Conservation (phyloP, 1,140 invertebrate species). For the Drosophila saltans region DNA sequence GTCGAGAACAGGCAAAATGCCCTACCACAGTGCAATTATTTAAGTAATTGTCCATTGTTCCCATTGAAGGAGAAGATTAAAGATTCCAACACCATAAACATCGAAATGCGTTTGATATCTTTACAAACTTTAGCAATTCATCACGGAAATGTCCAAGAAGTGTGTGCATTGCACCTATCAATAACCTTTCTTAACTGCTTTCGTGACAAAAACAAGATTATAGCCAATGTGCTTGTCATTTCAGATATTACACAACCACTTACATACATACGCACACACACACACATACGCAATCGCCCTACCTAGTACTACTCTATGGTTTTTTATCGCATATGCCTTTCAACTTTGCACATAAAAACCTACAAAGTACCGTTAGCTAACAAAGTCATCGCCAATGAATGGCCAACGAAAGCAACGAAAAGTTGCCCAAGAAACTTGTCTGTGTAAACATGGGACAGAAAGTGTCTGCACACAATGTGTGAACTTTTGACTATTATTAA, state of each 20-base stretch:
- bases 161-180: constrained; percentile 19
- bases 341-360: constrained; percentile 54
- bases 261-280: too few species aligned
- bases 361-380: constrained; percentile 62
- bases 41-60: background rate
- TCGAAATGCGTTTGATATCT: background rate
- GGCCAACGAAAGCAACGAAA: constrained; percentile 35
- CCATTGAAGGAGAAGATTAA: constrained; percentile 5
- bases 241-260: too few species aligned
- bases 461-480: constrained; percentile 45
- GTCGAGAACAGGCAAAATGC: background rate
- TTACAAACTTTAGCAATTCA: background rate
- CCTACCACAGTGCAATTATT: constrained; percentile 17
- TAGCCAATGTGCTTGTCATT: constrained; percentile 19
- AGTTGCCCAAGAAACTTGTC: constrained; percentile 33
- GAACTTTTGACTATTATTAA: constrained; percentile 49
- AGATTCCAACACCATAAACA: background rate
- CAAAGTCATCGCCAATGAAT: constrained; percentile 66
- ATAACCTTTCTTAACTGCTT: constrained; percentile 22
- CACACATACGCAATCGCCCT: background rate
- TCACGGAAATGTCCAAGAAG: background rate
- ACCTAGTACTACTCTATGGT: constrained; percentile 17
- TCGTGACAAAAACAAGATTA: constrained; percentile 9
- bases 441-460: constrained; percentile 41
- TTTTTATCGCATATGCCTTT: constrained; percentile 45